phyloP scores from a whole-genome alignment of 2,113 vertebrate species.

The Pygoscelis antarcticus region DNA sequence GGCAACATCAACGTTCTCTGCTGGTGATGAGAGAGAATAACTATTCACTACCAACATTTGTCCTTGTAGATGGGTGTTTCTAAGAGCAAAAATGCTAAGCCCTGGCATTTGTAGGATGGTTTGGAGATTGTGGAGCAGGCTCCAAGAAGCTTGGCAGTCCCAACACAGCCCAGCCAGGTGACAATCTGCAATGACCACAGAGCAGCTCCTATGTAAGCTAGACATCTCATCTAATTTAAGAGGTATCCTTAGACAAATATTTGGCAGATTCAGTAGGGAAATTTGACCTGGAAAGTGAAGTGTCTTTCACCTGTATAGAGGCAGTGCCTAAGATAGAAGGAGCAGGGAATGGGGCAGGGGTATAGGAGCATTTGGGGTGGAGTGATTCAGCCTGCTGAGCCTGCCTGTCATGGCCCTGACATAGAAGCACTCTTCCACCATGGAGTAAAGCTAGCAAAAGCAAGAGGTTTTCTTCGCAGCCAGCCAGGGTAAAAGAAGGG shows the following conservation, averaged over 20 bases:
- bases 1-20: background rate
- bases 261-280: background rate
- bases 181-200: background rate
- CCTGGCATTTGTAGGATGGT: background rate
- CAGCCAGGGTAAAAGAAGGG: background rate
- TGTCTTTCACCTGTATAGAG: background rate
- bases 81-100: background rate
- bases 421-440: background rate
- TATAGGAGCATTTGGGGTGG: background rate
- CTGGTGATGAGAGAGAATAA: background rate
- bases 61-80: background rate
- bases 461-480: background rate
- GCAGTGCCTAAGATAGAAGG: background rate
- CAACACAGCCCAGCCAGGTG: background rate
- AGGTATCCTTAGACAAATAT: background rate
- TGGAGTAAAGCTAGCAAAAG: background rate
- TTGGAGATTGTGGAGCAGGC: background rate
- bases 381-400: background rate
- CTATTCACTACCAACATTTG: background rate
- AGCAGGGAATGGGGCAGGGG: background rate
- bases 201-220: background rate
- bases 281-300: background rate
- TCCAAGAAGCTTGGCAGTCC: background rate
- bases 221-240: background rate
- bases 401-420: background rate